Evolutionary conservation across 2,888 invertebrate species (phyloP).

Genomic region (Aricia artaxerxes): DNA sequence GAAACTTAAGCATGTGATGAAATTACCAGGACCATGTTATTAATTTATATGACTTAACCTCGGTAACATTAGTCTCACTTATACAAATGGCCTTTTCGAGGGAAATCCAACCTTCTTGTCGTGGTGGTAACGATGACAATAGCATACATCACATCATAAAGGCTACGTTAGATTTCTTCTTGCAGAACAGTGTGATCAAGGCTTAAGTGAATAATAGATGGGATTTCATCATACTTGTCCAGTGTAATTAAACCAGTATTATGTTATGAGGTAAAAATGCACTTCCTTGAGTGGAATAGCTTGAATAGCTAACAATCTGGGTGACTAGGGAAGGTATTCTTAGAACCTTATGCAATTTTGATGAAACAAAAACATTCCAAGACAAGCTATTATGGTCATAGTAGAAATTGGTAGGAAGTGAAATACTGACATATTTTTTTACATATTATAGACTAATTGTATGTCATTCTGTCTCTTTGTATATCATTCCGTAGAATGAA

Average conservation of each 20-base stretch:
- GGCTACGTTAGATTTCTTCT: neutral
- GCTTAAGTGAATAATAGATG: neutral
- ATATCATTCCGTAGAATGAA: neutral
- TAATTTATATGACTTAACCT: conserved; percentile 24
- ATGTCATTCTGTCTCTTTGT: neutral
- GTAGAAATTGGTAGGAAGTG: neutral
- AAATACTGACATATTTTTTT: neutral
- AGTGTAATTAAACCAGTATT: neutral
- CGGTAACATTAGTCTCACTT: conserved; percentile 1
- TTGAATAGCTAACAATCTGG: conserved; percentile 8
- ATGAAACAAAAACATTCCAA: neutral
- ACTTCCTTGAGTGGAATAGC: conserved; percentile 19
- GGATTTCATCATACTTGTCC: neutral
- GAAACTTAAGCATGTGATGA: conserved; percentile 42
- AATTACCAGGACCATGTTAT: conserved; percentile 35
- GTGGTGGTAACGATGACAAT: neutral
- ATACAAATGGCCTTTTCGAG: neutral
- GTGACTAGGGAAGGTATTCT: conserved; percentile 1
- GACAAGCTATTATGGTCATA: neutral
- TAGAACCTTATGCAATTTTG: conserved; percentile 8
- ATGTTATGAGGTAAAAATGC: conserved; percentile 16
- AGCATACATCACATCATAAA: neutral
- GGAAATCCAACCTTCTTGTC: neutral
- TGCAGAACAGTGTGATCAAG: neutral
- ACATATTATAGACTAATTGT: neutral